Evolutionary conservation across 2,888 invertebrate species (phyloP).

Genomic region (Ichneumoninae sp.): DNA sequence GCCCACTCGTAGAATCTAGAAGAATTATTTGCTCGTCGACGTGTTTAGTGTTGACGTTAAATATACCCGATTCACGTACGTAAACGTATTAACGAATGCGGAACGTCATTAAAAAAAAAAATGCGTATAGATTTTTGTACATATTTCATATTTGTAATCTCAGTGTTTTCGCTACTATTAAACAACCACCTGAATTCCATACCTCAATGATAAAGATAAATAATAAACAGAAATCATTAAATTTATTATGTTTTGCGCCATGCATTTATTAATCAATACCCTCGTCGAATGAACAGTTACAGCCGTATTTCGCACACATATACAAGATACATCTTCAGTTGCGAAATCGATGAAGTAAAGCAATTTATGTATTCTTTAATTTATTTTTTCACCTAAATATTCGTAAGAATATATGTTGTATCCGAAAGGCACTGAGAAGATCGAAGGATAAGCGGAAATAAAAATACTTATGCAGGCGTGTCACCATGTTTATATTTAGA

Average conservation of each 20-base stretch:
- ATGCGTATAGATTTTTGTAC: conserved; percentile 72
- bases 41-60: conserved; percentile 53
- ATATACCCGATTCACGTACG: conserved; percentile 49
- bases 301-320: conserved; percentile 45
- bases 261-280: conserved; percentile 51
- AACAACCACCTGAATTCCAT: conserved; percentile 72
- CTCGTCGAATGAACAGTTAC: conserved; percentile 47
- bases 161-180: conserved; percentile 73
- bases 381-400: background rate
- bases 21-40: conserved; percentile 52
- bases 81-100: conserved; percentile 46
- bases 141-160: conserved; percentile 74
- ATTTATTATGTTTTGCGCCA: conserved; percentile 29
- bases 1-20: conserved; percentile 36
- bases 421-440: conserved; percentile 32
- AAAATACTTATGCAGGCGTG: conserved; percentile 17
- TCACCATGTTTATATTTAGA: conserved; percentile 41
- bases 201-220: conserved; percentile 65
- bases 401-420: conserved; percentile 9
- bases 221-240: conserved; percentile 61
- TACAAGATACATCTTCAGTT: conserved; percentile 19
- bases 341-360: conserved; percentile 16
- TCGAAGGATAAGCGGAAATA: conserved; percentile 7
- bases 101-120: conserved; percentile 51
- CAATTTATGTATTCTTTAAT: background rate